phyloP scores from a whole-genome alignment of 2,888 invertebrate genomes.

The Callyntrura sp. region DNA sequence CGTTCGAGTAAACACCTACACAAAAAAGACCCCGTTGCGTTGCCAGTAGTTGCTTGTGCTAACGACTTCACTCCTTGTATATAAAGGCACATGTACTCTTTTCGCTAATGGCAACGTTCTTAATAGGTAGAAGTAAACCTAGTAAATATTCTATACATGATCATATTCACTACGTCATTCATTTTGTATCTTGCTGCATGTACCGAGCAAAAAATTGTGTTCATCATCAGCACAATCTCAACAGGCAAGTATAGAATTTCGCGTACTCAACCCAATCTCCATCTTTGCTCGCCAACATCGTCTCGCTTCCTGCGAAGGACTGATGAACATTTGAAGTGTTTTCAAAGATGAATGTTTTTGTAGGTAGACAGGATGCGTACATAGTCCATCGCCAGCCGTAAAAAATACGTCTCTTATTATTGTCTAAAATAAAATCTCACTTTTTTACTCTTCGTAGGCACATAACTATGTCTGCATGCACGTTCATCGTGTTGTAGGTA shows the following conservation, averaged over 20 bases:
- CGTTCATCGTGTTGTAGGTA: not conserved
- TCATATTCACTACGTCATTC: not conserved
- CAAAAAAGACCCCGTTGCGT: no score
- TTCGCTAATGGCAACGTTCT: not conserved
- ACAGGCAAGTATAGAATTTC: constrained; percentile 18
- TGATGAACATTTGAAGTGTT: constrained; percentile 49
- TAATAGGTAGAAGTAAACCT: not conserved
- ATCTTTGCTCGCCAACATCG: constrained; percentile 26
- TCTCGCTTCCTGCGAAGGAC: constrained; percentile 14
- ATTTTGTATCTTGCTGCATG: not conserved
- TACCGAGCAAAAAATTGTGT: not conserved
- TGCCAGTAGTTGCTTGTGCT: no score
- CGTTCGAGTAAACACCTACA: no score
- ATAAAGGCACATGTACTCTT: no score
- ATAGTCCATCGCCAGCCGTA: constrained; percentile 28
- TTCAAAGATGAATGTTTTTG: constrained; percentile 58
- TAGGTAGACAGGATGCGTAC: constrained; percentile 22
- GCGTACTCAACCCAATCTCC: constrained; percentile 29
- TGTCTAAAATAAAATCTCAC: constrained; percentile 31
- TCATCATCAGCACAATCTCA: not conserved
- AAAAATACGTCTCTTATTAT: constrained; percentile 14
- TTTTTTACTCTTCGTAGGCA: constrained; percentile 18
- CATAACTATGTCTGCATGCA: not conserved
- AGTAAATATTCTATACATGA: not conserved
- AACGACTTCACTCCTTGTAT: no score